Conservation (phyloP, 2,888 invertebrate genomes). For the Chironomus tentans region DNA sequence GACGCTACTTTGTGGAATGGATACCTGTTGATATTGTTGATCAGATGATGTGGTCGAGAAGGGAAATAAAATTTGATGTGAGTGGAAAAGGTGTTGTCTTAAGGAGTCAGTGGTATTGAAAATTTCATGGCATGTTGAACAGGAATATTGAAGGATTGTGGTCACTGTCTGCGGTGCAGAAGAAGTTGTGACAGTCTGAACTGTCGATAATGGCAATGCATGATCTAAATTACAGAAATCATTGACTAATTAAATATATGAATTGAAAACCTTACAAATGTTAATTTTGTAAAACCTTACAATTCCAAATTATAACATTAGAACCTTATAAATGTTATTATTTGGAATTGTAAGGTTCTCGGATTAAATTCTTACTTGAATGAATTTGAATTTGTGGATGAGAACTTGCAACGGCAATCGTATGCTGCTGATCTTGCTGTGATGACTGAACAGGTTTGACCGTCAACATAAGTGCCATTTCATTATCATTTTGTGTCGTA, state of each 20-base stretch:
- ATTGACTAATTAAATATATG: neutral
- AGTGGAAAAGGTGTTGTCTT: constrained; percentile 16
- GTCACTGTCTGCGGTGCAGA: constrained; percentile 1
- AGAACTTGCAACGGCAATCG: neutral
- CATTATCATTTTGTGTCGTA: constrained; percentile 25
- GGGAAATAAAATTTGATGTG: constrained; percentile 23
- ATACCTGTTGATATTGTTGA: constrained; percentile 19
- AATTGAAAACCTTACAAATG: neutral
- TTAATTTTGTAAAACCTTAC: neutral
- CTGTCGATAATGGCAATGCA: constrained; percentile 8
- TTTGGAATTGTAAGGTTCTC: too few species aligned
- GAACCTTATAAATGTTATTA: too few species aligned
- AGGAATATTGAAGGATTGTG: constrained; percentile 20
- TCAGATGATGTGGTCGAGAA: neutral
- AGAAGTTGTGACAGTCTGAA: neutral
- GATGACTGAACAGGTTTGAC: constrained; percentile 12
- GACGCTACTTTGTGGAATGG: constrained; percentile 15
- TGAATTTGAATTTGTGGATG: constrained; percentile 19
- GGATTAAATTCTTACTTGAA: constrained; percentile 1
- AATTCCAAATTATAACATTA: too few species aligned
- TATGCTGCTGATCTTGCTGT: constrained; percentile 3
- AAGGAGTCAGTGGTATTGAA: constrained; percentile 4
- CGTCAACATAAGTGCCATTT: constrained; percentile 23
- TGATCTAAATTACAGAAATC: constrained; percentile 12
- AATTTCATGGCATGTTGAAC: constrained; percentile 15